Conservation (phyloP, 2,113 vertebrate species). For the Tretioscincus oriximinensis region DNA sequence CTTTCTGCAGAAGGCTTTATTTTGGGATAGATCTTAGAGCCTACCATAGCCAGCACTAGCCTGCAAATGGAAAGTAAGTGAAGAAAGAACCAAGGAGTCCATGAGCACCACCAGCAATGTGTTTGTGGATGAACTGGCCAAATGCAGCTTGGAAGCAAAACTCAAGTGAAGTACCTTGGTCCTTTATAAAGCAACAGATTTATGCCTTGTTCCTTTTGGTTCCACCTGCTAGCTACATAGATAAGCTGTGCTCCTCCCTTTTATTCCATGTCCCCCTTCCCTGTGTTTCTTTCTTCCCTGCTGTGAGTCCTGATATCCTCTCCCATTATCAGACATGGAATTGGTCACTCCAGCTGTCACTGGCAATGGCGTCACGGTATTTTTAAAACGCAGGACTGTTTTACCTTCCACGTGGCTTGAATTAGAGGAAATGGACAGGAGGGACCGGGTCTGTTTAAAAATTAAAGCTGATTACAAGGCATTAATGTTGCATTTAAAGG, state of each 20-base stretch:
- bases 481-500: slow-evolving; percentile 63
- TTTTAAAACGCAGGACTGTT: slow-evolving; percentile 41
- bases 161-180: background rate
- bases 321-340: slow-evolving; percentile 63
- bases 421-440: slow-evolving; percentile 60
- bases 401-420: slow-evolving; percentile 59
- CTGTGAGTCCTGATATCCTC: slow-evolving; percentile 66
- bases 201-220: background rate
- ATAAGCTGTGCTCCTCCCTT: slow-evolving; percentile 14
- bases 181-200: background rate
- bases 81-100: too few relatives aligned
- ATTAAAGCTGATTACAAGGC: slow-evolving; percentile 73
- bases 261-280: background rate
- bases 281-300: slow-evolving; percentile 20
- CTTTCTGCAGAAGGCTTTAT: too few relatives aligned
- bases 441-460: slow-evolving; percentile 67
- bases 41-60: too few relatives aligned
- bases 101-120: too few relatives aligned
- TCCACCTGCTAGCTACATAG: slow-evolving; percentile 1
- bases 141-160: too few relatives aligned
- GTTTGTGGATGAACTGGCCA: too few relatives aligned
- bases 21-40: too few relatives aligned
- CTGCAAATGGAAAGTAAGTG: too few relatives aligned
- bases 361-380: slow-evolving; percentile 34
- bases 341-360: slow-evolving; percentile 78